These are phyloP conservation scores for Chelonoidis abingdonii DNA, from an alignment of 2,113 vertebrate genomes.

Conservation along the genomic window DNA sequence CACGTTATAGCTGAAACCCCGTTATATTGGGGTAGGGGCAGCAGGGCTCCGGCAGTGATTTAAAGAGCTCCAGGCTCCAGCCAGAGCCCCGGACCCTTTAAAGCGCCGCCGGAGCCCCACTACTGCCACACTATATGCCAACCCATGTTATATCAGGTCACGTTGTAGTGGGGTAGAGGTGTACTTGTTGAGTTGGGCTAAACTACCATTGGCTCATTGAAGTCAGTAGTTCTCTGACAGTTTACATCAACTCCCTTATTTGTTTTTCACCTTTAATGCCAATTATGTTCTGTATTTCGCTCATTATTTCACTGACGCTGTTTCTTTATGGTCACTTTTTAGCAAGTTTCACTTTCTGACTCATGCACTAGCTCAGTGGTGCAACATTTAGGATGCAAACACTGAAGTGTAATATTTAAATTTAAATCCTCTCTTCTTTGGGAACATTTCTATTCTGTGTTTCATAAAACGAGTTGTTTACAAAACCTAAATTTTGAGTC, in stretches of 20 bases:
- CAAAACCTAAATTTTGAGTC: neutral
- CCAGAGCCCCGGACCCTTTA: too few species aligned
- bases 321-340: neutral
- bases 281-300: neutral
- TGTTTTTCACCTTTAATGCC: neutral
- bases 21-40: too few species aligned
- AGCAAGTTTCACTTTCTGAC: neutral
- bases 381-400: neutral
- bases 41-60: too few species aligned
- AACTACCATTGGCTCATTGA: neutral
- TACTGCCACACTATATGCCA: too few species aligned
- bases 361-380: neutral
- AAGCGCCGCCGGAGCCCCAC: too few species aligned
- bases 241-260: neutral
- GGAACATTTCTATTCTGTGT: neutral
- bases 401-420: neutral
- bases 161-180: too few species aligned
- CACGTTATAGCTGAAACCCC: too few species aligned
- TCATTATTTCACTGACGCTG: neutral
- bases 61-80: too few species aligned
- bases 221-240: neutral
- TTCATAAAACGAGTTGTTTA: neutral
- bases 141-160: too few species aligned
- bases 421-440: neutral
- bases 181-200: neutral